phyloP scores from a whole-genome alignment of 2,113 vertebrate genomes.

The Aptenodytes forsteri region DNA sequence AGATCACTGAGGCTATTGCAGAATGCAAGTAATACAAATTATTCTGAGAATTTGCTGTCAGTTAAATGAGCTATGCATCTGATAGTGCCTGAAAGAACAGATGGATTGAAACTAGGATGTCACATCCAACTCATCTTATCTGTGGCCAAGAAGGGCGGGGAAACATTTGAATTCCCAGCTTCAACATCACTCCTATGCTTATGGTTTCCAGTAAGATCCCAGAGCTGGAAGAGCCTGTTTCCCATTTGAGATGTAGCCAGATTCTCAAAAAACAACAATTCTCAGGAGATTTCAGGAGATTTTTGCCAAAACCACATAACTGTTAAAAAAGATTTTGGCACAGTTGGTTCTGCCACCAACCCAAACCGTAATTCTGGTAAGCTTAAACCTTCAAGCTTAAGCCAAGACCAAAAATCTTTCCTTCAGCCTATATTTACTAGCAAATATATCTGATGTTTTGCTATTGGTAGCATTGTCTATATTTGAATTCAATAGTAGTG shows the following conservation, averaged over 20 bases:
- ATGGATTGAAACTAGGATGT: not conserved
- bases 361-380: not conserved
- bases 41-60: not conserved
- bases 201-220: not conserved
- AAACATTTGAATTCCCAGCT: constrained; percentile 11
- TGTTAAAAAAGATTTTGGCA: not conserved
- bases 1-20: not conserved
- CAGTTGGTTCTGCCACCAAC: not conserved
- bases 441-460: not conserved
- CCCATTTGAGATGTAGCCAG: not conserved
- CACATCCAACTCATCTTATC: not conserved
- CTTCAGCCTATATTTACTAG: not conserved
- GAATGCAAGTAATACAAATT: constrained; percentile 2
- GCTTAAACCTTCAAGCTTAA: not conserved
- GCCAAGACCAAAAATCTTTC: not conserved
- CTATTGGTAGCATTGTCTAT: not conserved
- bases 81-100: not conserved
- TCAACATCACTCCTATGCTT: not conserved
- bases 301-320: not conserved
- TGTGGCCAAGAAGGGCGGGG: not conserved
- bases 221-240: not conserved
- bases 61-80: not conserved
- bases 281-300: not conserved
- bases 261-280: not conserved
- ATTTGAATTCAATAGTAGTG: not conserved